These are phyloP conservation scores for Vanessa tameamea DNA, from an alignment of 1,140 invertebrate species.

Conservation along the genomic window DNA sequence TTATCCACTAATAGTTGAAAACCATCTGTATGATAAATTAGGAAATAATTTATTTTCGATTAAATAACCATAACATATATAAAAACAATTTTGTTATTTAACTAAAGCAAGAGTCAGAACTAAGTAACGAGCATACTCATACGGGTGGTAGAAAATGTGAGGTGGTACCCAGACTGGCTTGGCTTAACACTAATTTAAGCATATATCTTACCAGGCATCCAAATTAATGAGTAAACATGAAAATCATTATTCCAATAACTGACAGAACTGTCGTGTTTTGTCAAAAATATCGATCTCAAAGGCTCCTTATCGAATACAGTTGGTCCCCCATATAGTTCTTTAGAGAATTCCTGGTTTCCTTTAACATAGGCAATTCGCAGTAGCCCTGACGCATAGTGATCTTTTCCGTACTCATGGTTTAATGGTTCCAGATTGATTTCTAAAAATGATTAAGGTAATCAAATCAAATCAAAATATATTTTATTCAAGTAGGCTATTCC, in stretches of 20 bases:
- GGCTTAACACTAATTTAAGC: too few relatives aligned
- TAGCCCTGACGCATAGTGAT: slow-evolving; percentile 9
- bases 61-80: too few relatives aligned
- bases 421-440: slow-evolving; percentile 20
- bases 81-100: too few relatives aligned
- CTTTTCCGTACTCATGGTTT: slow-evolving; percentile 7
- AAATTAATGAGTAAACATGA: slow-evolving; percentile 12
- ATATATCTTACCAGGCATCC: slow-evolving; percentile 6
- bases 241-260: slow-evolving; percentile 11
- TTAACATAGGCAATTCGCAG: slow-evolving; percentile 4
- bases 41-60: too few relatives aligned
- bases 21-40: too few relatives aligned
- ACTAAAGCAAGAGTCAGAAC: too few relatives aligned
- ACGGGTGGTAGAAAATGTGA: too few relatives aligned
- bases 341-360: slow-evolving; percentile 1
- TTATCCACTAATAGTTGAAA: too few relatives aligned
- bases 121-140: not conserved
- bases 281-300: not conserved
- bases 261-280: not conserved
- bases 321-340: not conserved
- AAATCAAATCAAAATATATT: too few relatives aligned
- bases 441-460: not conserved
- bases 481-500: too few relatives aligned
- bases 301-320: not conserved
- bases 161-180: too few relatives aligned